phyloP scores from a whole-genome alignment of 2,113 vertebrate genomes.

The Bostrychus sinensis region DNA sequence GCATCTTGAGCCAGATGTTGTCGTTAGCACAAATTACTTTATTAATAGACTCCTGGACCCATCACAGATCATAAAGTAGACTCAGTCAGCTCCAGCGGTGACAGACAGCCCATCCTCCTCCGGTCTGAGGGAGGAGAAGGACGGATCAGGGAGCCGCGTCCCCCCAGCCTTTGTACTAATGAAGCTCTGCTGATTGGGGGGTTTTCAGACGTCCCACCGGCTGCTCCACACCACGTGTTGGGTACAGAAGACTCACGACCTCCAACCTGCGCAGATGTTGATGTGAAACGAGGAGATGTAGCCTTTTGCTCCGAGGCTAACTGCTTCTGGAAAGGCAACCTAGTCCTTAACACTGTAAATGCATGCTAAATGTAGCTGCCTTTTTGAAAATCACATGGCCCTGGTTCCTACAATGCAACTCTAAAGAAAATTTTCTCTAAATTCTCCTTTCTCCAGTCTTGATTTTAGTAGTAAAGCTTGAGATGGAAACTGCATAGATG shows the following conservation, averaged over 20 bases:
- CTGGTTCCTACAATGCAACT: no score
- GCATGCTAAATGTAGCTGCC: no score
- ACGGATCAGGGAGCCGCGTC: slow-evolving; percentile 55
- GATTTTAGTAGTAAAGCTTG: no score
- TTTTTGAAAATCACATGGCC: no score
- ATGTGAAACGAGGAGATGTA: slow-evolving; percentile 7
- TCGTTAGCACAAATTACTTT: slow-evolving; percentile 32
- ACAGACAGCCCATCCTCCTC: slow-evolving; percentile 13
- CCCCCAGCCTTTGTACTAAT: slow-evolving; percentile 61
- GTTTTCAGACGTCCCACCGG: slow-evolving; percentile 34
- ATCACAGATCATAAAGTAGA: no score
- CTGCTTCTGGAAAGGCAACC: background rate
- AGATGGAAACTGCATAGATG: no score
- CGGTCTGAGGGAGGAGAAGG: slow-evolving; percentile 42
- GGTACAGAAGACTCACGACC: slow-evolving; percentile 47
- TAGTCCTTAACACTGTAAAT: no score
- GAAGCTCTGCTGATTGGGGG: slow-evolving; percentile 58
- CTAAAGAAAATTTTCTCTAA: no score
- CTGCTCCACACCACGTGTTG: slow-evolving; percentile 56
- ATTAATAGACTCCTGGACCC: slow-evolving; percentile 19
- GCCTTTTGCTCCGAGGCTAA: slow-evolving; percentile 17
- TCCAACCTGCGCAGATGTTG: slow-evolving; percentile 63
- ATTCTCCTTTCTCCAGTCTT: no score
- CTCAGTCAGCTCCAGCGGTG: no score
- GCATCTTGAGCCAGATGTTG: slow-evolving; percentile 35